These are phyloP conservation scores for Drosophila incognita DNA, from an alignment of 2,888 invertebrate species.

Conservation along the genomic window DNA sequence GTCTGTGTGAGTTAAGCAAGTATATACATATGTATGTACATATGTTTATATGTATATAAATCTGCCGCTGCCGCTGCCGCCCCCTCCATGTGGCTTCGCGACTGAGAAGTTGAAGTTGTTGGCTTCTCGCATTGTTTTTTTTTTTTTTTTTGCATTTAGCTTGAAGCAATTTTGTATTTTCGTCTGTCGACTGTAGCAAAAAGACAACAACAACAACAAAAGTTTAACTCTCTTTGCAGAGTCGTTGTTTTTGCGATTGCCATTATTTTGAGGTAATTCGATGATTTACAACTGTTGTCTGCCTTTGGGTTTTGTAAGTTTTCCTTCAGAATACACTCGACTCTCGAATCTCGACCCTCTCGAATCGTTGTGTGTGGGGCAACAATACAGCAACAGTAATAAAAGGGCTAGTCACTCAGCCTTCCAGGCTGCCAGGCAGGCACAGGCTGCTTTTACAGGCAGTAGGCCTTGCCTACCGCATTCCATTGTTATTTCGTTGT, in stretches of 20 bases:
- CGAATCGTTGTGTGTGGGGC: constrained; percentile 58
- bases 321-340: constrained; percentile 66
- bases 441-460: constrained; percentile 26
- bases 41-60: constrained; percentile 16
- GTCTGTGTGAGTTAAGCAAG: constrained; percentile 51
- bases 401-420: constrained; percentile 64
- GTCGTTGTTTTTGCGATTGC: constrained; percentile 65
- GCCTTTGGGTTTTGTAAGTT: constrained; percentile 75
- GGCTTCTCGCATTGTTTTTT: constrained; percentile 71
- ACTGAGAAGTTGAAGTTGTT: constrained; percentile 61
- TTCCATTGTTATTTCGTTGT: constrained; percentile 79
- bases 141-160: constrained; percentile 54
- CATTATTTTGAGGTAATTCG: constrained; percentile 81
- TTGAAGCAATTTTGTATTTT: constrained; percentile 72
- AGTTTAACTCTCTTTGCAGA: constrained; percentile 13
- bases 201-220: constrained; percentile 21
- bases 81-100: constrained; percentile 44
- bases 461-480: constrained; percentile 43
- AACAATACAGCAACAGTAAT: constrained; percentile 48
- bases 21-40: constrained; percentile 1
- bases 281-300: constrained; percentile 80
- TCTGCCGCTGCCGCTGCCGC: constrained; percentile 34
- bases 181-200: constrained; percentile 45
- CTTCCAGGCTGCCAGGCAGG: constrained; percentile 37
- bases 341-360: constrained; percentile 14